A percentile compares a stretch with the other conserved stretches of the same genome.
Evolutionary conservation across 1,140 invertebrate species (phyloP).

Genomic region (Ephestia elutella): DNA sequence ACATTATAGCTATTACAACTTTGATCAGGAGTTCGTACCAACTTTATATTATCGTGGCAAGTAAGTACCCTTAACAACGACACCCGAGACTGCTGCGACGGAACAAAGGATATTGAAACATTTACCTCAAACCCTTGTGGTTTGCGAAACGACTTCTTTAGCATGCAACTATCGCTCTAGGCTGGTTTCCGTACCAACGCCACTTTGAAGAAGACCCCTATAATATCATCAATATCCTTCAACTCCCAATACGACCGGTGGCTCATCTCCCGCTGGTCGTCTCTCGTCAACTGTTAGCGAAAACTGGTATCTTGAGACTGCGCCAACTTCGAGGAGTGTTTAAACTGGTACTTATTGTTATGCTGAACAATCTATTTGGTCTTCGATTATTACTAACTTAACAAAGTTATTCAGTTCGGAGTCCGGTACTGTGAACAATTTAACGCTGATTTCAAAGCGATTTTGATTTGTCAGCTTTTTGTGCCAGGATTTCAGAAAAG

Average conservation of each 20-base stretch:
- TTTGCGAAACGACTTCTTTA: slow-evolving; percentile 49
- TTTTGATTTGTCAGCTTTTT: too few relatives aligned
- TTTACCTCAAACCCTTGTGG: slow-evolving; percentile 46
- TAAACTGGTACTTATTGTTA: slow-evolving; percentile 23
- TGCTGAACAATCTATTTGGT: slow-evolving; percentile 1
- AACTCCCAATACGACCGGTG: slow-evolving; percentile 20
- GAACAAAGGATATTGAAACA: slow-evolving; percentile 54
- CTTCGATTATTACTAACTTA: background rate
- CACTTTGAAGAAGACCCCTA: slow-evolving; percentile 26
- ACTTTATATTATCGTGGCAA: background rate
- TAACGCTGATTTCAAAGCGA: background rate
- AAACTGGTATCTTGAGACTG: slow-evolving; percentile 45
- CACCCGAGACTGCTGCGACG: slow-evolving; percentile 9
- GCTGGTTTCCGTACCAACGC: slow-evolving; percentile 28
- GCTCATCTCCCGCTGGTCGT: slow-evolving; percentile 37
- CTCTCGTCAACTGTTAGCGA: slow-evolving; percentile 35
- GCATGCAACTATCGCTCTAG: slow-evolving; percentile 43
- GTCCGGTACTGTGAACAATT: background rate
- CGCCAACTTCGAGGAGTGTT: slow-evolving; percentile 34
- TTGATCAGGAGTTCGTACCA: background rate
- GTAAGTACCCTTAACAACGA: background rate
- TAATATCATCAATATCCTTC: slow-evolving; percentile 9
- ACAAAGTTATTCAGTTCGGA: background rate
- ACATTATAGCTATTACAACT: background rate
- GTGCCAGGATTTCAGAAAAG: too few relatives aligned